phyloP scores from a whole-genome alignment of 2,888 invertebrate genomes.

The Macrosoma leucophasiata region DNA sequence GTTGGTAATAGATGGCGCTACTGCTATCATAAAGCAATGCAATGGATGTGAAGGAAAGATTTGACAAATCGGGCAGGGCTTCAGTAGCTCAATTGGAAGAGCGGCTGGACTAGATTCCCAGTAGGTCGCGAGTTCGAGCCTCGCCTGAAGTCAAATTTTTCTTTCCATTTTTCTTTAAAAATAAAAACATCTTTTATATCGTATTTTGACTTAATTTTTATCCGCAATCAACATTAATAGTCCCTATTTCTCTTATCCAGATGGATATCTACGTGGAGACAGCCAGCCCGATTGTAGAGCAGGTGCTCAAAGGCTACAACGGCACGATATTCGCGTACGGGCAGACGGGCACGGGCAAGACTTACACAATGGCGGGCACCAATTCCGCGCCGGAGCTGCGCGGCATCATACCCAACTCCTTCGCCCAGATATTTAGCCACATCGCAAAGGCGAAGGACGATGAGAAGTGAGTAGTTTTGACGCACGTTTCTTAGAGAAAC shows the following conservation, averaged over 20 bases:
- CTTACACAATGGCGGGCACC: slow-evolving; percentile 98
- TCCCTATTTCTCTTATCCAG: slow-evolving; percentile 47
- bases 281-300: slow-evolving; percentile 97
- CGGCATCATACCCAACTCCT: slow-evolving; percentile 99
- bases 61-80: too few relatives aligned
- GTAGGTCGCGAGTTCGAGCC: not conserved
- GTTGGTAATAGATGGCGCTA: too few relatives aligned
- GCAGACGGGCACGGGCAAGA: slow-evolving; percentile 98
- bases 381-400: slow-evolving; percentile 90
- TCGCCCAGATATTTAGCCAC: slow-evolving; percentile 98
- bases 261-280: slow-evolving; percentile 97
- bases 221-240: not conserved
- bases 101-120: too few relatives aligned
- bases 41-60: too few relatives aligned
- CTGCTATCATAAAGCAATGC: too few relatives aligned
- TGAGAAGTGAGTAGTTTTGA: slow-evolving; percentile 80
- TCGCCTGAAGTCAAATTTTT: too few relatives aligned
- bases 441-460: slow-evolving; percentile 95
- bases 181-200: not conserved
- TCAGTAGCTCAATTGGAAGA: too few relatives aligned
- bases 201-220: not conserved
- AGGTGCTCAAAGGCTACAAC: slow-evolving; percentile 97
- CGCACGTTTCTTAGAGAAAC: not conserved
- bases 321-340: slow-evolving; percentile 94
- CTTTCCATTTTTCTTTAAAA: too few relatives aligned